Evolutionary conservation across 1,140 invertebrate species (phyloP).

Genomic region (Drosophila navojoa): DNA sequence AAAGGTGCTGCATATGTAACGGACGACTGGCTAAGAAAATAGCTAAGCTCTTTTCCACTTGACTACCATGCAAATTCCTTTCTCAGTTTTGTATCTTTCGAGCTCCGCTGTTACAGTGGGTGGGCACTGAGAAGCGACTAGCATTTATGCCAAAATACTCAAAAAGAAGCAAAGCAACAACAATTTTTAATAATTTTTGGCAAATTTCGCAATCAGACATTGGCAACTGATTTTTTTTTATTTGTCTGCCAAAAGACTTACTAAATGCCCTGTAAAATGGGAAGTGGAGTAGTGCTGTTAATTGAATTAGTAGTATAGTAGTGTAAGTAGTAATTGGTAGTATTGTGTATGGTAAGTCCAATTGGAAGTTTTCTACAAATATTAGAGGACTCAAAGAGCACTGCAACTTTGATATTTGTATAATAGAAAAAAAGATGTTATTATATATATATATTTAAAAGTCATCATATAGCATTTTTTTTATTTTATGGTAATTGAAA

Average conservation of each 20-base stretch:
- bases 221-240: constrained; percentile 23
- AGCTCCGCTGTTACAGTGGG: constrained; percentile 65
- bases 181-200: constrained; percentile 76
- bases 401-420: no score
- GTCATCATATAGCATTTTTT: no score
- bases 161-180: no score
- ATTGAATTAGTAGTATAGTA: no score
- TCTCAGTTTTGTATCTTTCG: constrained; percentile 20
- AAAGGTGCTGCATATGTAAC: constrained; percentile 75
- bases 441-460: no score
- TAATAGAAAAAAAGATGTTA: no score
- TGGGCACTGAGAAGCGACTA: constrained; percentile 78
- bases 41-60: constrained; percentile 49
- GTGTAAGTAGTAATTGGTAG: no score
- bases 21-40: constrained; percentile 56
- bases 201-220: constrained; percentile 63
- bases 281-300: background rate
- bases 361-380: no score
- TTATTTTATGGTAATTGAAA: no score
- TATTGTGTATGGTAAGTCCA: no score
- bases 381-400: no score
- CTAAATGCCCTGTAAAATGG: constrained; percentile 18
- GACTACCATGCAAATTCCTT: constrained; percentile 70
- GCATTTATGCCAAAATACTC: constrained; percentile 67
- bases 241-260: constrained; percentile 22